A percentile compares a stretch with the other conserved stretches of the same genome.
Conservation (phyloP, 2,113 vertebrate species). For the Oceanites oceanicus region DNA sequence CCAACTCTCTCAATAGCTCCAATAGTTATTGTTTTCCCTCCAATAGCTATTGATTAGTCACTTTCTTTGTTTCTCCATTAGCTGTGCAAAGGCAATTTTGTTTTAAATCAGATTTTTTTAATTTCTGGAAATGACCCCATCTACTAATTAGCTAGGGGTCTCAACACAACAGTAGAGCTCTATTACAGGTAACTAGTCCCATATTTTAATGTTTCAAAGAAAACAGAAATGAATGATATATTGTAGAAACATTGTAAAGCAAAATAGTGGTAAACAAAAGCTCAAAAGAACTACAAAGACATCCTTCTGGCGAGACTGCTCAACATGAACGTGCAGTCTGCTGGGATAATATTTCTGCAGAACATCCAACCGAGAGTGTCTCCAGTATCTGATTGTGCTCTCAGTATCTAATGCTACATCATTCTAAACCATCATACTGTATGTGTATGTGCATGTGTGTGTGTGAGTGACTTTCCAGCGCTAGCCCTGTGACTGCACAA, state of each 20-base stretch:
- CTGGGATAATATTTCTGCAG: background rate
- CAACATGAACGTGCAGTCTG: background rate
- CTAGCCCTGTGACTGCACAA: background rate
- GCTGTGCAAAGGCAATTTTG: background rate
- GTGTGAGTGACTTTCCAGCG: background rate
- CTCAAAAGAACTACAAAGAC: background rate
- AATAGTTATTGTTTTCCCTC: background rate
- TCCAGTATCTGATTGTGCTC: background rate
- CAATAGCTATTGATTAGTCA: background rate
- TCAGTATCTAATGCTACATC: background rate
- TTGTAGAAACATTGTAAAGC: background rate
- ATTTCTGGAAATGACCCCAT: background rate
- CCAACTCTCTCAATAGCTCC: background rate
- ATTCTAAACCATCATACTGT: background rate
- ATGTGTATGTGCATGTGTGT: too few species aligned
- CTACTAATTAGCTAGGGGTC: background rate
- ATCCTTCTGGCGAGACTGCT: background rate
- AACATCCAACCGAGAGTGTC: background rate
- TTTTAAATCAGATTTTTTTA: background rate
- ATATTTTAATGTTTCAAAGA: background rate
- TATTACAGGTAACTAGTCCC: background rate
- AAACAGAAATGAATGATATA: background rate
- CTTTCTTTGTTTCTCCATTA: background rate
- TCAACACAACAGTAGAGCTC: background rate
- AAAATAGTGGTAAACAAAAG: background rate